Evolutionary conservation across 2,797 vertebrate species (phyloP).

Genomic region (Crocidura indochinensis): DNA sequence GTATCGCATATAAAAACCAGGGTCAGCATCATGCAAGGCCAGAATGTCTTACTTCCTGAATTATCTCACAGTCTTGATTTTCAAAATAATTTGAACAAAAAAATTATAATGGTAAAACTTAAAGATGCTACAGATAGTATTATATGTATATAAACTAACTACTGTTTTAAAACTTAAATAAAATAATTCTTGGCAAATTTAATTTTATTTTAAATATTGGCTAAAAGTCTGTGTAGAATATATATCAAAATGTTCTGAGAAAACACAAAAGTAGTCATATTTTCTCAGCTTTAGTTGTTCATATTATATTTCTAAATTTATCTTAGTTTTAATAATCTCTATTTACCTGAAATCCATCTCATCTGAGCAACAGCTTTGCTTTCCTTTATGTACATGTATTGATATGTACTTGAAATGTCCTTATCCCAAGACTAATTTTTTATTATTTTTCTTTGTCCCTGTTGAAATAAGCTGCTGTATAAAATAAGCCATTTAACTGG

Average conservation of each 20-base stretch:
- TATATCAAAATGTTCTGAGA: neutral
- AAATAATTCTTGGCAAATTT: too few relatives aligned
- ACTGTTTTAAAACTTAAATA: too few relatives aligned
- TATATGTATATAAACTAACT: too few relatives aligned
- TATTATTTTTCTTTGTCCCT: slow-evolving; percentile 47
- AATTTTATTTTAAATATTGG: neutral
- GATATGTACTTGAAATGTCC: slow-evolving; percentile 29
- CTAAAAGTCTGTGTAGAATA: neutral
- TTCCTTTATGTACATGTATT: slow-evolving; percentile 42
- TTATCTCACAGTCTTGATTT: too few relatives aligned
- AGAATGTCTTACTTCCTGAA: too few relatives aligned
- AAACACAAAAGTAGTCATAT: neutral
- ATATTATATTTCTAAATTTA: neutral
- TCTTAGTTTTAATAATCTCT: slow-evolving; percentile 16
- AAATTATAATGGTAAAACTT: too few relatives aligned
- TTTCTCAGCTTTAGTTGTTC: neutral
- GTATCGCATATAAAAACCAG: too few relatives aligned
- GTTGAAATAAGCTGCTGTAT: neutral
- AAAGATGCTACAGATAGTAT: too few relatives aligned
- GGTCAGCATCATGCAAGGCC: too few relatives aligned
- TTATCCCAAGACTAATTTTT: slow-evolving; percentile 59
- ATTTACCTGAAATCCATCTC: neutral
- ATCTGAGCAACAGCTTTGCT: slow-evolving; percentile 31
- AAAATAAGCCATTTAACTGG: slow-evolving; percentile 45
- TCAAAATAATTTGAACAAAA: too few relatives aligned